Conservation (phyloP, 2,797 vertebrate genomes). For the Aplochiton taeniatus region DNA sequence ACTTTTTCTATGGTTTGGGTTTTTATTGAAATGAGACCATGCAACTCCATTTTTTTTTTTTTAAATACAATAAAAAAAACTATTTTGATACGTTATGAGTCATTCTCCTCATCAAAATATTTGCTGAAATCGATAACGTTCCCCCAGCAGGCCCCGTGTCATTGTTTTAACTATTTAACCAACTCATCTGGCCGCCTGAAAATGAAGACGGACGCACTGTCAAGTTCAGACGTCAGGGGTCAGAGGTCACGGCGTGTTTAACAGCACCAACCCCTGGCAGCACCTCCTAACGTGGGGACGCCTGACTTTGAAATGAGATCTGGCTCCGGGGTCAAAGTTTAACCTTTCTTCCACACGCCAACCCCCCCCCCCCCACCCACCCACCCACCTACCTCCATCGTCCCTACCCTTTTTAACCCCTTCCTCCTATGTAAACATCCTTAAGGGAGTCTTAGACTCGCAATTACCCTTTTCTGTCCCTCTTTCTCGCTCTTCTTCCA, state of each 20-base stretch:
- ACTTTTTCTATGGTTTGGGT: no score
- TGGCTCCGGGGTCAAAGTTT: slow-evolving; percentile 41
- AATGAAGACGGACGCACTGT: slow-evolving; percentile 7
- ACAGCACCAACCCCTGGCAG: slow-evolving; percentile 28
- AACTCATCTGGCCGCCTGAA: no score
- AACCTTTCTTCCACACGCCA: slow-evolving; percentile 49
- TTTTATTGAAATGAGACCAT: no score
- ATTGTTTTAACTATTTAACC: no score
- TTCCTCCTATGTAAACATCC: slow-evolving; percentile 48
- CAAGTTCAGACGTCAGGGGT: slow-evolving; percentile 37
- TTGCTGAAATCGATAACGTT: no score
- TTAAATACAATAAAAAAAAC: no score
- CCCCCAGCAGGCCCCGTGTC: no score
- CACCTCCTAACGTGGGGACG: slow-evolving; percentile 45
- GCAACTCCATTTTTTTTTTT: no score
- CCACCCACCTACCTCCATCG: no score
- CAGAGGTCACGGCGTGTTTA: slow-evolving; percentile 32
- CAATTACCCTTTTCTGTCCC: slow-evolving; percentile 42
- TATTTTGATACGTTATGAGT: no score
- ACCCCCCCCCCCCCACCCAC: neutral
- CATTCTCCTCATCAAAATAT: no score
- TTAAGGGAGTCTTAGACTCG: slow-evolving; percentile 43
- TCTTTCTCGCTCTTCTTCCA: slow-evolving; percentile 35
- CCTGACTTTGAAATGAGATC: slow-evolving; percentile 58
- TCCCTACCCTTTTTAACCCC: slow-evolving; percentile 25